Conservation (phyloP, 2,888 invertebrate genomes). For the Cephus pygmeus region DNA sequence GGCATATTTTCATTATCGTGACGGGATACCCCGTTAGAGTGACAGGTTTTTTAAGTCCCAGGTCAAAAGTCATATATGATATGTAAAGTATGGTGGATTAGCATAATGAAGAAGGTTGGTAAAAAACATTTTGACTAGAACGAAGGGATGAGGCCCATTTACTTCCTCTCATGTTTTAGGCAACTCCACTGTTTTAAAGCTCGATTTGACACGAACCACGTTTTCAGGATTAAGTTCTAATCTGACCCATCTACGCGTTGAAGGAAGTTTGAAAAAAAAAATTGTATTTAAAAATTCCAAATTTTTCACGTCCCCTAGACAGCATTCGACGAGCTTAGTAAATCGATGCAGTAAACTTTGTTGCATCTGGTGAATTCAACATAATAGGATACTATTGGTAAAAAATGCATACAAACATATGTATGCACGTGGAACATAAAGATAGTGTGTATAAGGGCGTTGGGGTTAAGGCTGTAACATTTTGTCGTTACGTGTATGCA, state of each 20-base stretch:
- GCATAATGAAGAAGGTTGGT: conserved; percentile 37
- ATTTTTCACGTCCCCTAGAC: background rate
- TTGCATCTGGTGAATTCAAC: background rate
- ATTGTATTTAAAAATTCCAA: background rate
- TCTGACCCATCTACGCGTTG: background rate
- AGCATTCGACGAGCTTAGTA: background rate
- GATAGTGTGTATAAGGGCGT: background rate
- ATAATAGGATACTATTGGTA: background rate
- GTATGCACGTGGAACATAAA: background rate
- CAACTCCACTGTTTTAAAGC: conserved; percentile 10
- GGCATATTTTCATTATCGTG: background rate
- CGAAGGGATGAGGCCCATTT: background rate
- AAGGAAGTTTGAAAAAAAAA: background rate
- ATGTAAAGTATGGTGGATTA: conserved; percentile 44
- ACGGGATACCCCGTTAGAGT: conserved; percentile 46
- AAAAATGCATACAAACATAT: background rate
- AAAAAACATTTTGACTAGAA: conserved; percentile 25
- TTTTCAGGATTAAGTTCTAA: conserved; percentile 17
- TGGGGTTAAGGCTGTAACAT: background rate
- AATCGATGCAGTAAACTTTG: background rate
- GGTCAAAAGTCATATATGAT: conserved; percentile 39
- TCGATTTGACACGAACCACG: conserved; percentile 14
- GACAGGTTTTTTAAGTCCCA: conserved; percentile 36
- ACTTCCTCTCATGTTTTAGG: background rate
- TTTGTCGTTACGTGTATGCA: background rate